A percentile compares a stretch with the other conserved stretches of the same genome.
Conservation (phyloP, 2,113 vertebrate genomes). For the Podilymbus podiceps region DNA sequence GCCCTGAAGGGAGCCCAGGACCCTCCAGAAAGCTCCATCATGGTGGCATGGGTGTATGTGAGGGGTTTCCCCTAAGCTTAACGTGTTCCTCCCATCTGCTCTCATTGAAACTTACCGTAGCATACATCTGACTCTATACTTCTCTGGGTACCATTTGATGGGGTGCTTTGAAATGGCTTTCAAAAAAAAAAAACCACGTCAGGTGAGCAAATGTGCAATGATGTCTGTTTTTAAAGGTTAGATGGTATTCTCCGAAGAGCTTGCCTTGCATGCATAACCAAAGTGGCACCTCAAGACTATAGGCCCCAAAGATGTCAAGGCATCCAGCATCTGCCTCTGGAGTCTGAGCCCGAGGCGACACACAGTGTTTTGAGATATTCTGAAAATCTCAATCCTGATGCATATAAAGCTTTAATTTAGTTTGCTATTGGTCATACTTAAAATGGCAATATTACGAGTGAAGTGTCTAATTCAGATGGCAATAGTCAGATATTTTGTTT, state of each 20-base stretch:
- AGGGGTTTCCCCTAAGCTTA: not conserved
- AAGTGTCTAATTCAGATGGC: not conserved
- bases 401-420: not conserved
- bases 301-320: not conserved
- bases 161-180: not conserved
- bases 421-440: not conserved
- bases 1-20: not conserved
- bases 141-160: not conserved
- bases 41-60: not conserved
- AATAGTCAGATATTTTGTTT: not conserved
- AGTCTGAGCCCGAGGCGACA: not conserved
- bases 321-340: not conserved
- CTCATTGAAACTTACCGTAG: not conserved
- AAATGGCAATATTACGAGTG: not conserved
- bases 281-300: too few relatives aligned
- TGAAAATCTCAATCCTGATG: not conserved
- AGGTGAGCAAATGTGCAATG: not conserved
- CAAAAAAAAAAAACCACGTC: not conserved
- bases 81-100: fast-evolving
- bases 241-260: not conserved
- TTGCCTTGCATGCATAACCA: fast-evolving
- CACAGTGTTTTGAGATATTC: not conserved
- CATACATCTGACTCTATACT: not conserved
- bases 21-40: not conserved
- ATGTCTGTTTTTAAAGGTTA: not conserved